Evolutionary conservation across 2,888 invertebrate genomes (phyloP), one percentile per base, ranked within the genome.

Genomic region (Trissolcus brochymenae): DNA sequence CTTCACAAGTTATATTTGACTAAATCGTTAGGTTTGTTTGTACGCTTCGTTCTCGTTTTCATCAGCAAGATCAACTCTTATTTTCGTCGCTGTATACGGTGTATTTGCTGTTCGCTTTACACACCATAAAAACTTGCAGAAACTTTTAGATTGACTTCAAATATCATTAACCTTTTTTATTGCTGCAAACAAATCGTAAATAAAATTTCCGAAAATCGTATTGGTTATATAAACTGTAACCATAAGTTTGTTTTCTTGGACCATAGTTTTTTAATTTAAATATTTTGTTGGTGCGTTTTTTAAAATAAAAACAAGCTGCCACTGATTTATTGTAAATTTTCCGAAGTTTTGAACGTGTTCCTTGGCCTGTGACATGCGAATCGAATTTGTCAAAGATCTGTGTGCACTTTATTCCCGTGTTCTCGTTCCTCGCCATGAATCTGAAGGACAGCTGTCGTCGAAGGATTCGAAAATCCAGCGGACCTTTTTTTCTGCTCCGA

Each of bases 311-410:
- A 25, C 25, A 25, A 25, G 25, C 25, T 25, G 70, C 19, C 50
- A 65, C 57, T 29, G 60, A 70, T 78, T 79, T 77, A n/a, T 83
- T 81, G 82, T 81, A 82, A 80, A 81, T 85, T 86, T 85, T 84
- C 84, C 82, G n/a, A n/a, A 81, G 80, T 82, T 82, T 81, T 83
- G 82, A 75, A 68, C 82, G 79, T 86, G 86, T 85, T 85, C 82
- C 82, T 81, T 82, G 83, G 81, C 79, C 82, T 83, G 81, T 86
- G 86, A 85, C 85, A 86, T 84, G 84, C 85, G 85, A 87, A 87
- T 87, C 86, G 85, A 86, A 87, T 87, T 86, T 86, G 85, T 87
- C 85, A 86, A 85, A 86, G 85, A 83, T 82, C 81, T 80, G 83
- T 81, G 82, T 80, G 78, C 73, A 78, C 68, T 76, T 68, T 75